A percentile compares a stretch with the other conserved stretches of the same genome.
Evolutionary conservation across 2,888 invertebrate genomes (phyloP).

Genomic region (Amphimallon solstitiale): DNA sequence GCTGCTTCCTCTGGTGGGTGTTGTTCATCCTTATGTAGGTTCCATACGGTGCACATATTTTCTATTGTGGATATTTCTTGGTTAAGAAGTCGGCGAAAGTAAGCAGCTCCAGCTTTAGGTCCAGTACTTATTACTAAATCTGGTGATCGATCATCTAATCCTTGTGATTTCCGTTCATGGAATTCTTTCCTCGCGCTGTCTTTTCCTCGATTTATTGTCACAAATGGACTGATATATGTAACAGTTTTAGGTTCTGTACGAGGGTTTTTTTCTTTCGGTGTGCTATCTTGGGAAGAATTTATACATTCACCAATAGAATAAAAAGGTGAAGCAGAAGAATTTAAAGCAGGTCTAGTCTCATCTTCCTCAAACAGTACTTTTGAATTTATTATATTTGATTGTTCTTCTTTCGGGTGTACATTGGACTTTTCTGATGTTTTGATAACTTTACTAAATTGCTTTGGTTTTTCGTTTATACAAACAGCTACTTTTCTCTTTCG

Average conservation of each 20-base stretch:
- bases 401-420: too few relatives aligned
- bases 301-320: too few relatives aligned
- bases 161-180: constrained; percentile 52
- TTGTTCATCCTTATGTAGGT: constrained; percentile 58
- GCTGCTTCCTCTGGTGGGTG: constrained; percentile 66
- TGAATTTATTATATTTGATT: too few relatives aligned
- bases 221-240: constrained; percentile 67
- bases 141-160: constrained; percentile 43
- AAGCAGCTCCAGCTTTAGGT: constrained; percentile 58
- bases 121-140: constrained; percentile 46
- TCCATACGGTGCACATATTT: constrained; percentile 68
- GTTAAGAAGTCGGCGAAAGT: constrained; percentile 63
- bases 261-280: not conserved
- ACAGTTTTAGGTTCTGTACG: constrained; percentile 48
- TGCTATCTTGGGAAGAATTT: not conserved
- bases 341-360: too few relatives aligned
- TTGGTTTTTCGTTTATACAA: not conserved
- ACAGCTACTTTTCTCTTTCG: constrained; percentile 7
- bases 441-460: not conserved
- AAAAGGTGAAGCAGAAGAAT: too few relatives aligned
- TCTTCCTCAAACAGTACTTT: too few relatives aligned
- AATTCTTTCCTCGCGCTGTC: constrained; percentile 68
- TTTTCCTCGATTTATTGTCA: constrained; percentile 71
- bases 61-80: constrained; percentile 67
- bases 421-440: not conserved